A percentile compares a stretch with the other conserved stretches of the same genome.
These are phyloP conservation scores for Pholis gunnellus DNA, from an alignment of 2,113 vertebrate species.

Conservation along the genomic window DNA sequence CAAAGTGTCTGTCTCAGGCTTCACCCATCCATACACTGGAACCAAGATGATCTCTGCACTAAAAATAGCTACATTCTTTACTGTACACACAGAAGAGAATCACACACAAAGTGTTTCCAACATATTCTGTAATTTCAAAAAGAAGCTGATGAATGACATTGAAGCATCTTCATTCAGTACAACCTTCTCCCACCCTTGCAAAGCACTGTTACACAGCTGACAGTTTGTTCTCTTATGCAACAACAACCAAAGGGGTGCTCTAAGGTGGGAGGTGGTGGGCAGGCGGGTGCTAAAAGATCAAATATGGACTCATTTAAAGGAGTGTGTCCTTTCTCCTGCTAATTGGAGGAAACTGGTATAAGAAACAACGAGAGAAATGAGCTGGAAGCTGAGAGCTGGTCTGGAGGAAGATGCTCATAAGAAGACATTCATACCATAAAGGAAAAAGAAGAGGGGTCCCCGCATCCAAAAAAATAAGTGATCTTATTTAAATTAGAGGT, in stretches of 20 bases:
- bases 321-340: conserved; percentile 21
- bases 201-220: conserved; percentile 5
- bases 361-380: conserved; percentile 24
- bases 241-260: background rate
- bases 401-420: background rate
- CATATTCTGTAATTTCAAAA: conserved; percentile 1
- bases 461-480: conserved; percentile 16
- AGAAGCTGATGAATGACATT: background rate
- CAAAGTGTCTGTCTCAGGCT: conserved; percentile 61
- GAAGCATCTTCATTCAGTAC: background rate
- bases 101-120: background rate
- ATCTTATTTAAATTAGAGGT: conserved; percentile 9
- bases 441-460: background rate
- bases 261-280: background rate
- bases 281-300: conserved; percentile 38
- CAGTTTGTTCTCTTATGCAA: conserved; percentile 30
- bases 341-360: conserved; percentile 37
- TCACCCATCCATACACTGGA: background rate
- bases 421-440: background rate
- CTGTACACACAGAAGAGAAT: background rate
- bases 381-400: conserved; percentile 18
- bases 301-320: conserved; percentile 60
- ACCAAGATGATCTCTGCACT: background rate
- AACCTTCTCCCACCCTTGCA: background rate
- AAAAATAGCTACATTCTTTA: background rate